Percentiles rank a stretch among this genome's conserved stretches.
Evolutionary conservation across 2,797 vertebrate genomes (phyloP).

Genomic region (Capromys pilorides): DNA sequence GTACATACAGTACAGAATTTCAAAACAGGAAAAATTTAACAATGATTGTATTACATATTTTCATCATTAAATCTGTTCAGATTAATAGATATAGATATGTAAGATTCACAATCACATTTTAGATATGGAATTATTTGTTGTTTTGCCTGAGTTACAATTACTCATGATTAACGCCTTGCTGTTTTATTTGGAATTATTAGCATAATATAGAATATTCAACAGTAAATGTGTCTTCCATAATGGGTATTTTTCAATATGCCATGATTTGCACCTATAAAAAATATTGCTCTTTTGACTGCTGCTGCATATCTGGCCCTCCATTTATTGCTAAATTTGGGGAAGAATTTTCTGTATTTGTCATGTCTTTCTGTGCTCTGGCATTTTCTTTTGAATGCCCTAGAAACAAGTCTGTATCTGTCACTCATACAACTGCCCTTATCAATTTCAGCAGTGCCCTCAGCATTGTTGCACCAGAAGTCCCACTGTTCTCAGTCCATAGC

Average conservation of each 20-base stretch:
- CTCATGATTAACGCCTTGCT: not conserved
- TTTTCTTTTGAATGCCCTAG: not conserved
- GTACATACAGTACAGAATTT: too few relatives aligned
- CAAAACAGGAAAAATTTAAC: too few relatives aligned
- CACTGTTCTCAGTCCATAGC: not conserved
- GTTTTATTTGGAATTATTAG: conserved; percentile 11
- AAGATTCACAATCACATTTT: too few relatives aligned
- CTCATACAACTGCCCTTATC: not conserved
- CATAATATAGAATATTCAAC: not conserved
- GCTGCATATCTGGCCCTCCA: not conserved
- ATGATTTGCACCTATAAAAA: not conserved
- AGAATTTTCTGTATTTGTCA: not conserved
- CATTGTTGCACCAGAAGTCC: rapidly evolving
- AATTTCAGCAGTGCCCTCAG: not conserved
- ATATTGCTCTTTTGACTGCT: not conserved
- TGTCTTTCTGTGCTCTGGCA: not conserved
- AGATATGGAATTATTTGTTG: not conserved
- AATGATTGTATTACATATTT: too few relatives aligned
- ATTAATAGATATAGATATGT: too few relatives aligned
- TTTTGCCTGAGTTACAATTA: not conserved
- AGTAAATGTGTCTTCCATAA: not conserved
- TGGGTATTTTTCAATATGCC: not conserved
- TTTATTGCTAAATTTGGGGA: not conserved
- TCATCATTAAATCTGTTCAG: too few relatives aligned
- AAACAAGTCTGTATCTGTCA: not conserved